These are phyloP conservation scores for Tamias sibiricus DNA, from an alignment of 2,113 vertebrate genomes.

Conservation along the genomic window DNA sequence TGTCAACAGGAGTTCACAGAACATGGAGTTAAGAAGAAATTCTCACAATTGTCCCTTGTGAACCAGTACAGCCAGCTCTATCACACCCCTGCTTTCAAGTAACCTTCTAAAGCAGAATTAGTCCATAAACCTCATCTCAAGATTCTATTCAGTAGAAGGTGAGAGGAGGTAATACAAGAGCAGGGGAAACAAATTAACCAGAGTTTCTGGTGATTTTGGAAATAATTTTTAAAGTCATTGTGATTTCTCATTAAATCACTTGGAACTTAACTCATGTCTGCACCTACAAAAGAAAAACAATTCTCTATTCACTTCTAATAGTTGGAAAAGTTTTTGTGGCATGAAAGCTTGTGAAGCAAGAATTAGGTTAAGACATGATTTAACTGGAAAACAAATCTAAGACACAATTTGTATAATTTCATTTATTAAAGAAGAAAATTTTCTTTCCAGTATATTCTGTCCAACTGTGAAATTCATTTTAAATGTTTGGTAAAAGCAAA, in stretches of 20 bases:
- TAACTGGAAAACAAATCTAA: conserved; percentile 44
- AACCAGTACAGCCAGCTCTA: neutral
- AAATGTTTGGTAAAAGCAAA: conserved; percentile 55
- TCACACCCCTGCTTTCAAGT: neutral
- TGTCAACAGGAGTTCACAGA: neutral
- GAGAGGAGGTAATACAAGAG: neutral
- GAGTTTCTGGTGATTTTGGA: neutral
- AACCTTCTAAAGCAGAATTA: neutral
- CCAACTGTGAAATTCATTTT: conserved; percentile 62
- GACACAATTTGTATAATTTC: conserved; percentile 42
- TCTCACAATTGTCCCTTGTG: neutral
- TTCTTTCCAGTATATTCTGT: conserved; percentile 44
- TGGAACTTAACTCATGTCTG: neutral
- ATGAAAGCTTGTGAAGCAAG: conserved; percentile 42
- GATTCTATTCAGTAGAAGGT: neutral
- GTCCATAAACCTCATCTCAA: neutral
- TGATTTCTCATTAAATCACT: conserved; percentile 27
- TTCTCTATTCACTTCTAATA: conserved; percentile 2
- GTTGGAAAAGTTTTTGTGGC: neutral
- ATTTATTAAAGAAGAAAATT: conserved; percentile 68
- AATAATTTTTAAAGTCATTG: neutral
- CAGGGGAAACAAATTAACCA: neutral
- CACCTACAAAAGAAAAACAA: neutral
- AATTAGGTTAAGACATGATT: conserved; percentile 32
- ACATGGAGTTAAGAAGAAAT: neutral